phyloP scores from a whole-genome alignment of 1,140 invertebrate species.

The Leptinotarsa defecta region DNA sequence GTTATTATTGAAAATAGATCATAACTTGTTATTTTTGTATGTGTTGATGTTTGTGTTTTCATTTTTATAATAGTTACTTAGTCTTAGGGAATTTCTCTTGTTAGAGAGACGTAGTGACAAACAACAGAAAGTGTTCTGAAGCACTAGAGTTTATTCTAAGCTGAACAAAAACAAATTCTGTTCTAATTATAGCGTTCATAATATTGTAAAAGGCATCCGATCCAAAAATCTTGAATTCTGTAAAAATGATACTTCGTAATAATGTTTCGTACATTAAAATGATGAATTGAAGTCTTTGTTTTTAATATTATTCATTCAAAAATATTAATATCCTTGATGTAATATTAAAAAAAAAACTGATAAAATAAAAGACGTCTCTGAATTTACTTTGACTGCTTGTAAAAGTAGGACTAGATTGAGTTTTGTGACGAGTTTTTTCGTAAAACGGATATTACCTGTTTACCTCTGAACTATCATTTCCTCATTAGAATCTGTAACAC shows the following conservation, averaged over 20 bases:
- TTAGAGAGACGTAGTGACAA: slow-evolving; percentile 2
- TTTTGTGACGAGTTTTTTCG: no score
- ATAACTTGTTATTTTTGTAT: slow-evolving; percentile 28
- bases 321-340: no score
- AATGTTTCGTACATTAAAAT: slow-evolving; percentile 27
- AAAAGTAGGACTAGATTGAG: no score
- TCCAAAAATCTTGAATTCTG: slow-evolving; percentile 26
- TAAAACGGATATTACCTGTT: no score
- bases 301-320: neutral
- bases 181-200: slow-evolving; percentile 21
- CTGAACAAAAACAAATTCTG: neutral
- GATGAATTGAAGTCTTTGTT: slow-evolving; percentile 12
- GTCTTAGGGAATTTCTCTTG: slow-evolving; percentile 21
- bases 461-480: no score
- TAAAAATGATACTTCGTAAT: slow-evolving; percentile 28
- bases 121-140: slow-evolving; percentile 5
- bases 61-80: slow-evolving; percentile 30
- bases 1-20: slow-evolving; percentile 16
- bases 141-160: neutral
- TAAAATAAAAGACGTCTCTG: no score
- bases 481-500: no score
- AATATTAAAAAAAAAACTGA: no score
- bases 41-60: slow-evolving; percentile 25
- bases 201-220: slow-evolving; percentile 29
- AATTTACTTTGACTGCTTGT: no score